These are phyloP conservation scores for Lycophotia porphyrea DNA, from an alignment of 2,888 invertebrate species.

Conservation along the genomic window DNA sequence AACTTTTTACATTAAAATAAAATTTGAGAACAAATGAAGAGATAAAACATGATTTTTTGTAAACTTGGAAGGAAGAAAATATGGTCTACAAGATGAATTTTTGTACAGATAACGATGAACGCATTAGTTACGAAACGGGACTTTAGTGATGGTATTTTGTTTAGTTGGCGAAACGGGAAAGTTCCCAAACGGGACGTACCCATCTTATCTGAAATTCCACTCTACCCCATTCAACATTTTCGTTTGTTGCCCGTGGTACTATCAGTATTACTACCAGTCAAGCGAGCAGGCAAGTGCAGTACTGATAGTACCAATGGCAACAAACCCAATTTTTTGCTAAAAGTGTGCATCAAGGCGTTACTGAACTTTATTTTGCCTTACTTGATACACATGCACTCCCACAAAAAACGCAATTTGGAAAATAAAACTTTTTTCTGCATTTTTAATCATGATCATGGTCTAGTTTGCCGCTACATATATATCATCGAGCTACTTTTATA, in stretches of 20 bases:
- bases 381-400: neutral
- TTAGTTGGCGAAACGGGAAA: no score
- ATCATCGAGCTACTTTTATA: conserved; percentile 10
- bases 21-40: no score
- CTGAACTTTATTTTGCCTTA: neutral
- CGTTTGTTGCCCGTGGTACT: no score
- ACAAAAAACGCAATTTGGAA: neutral
- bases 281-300: no score
- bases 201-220: neutral
- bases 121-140: no score
- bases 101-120: neutral
- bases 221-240: neutral
- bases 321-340: neutral
- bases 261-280: no score
- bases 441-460: neutral
- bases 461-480: neutral
- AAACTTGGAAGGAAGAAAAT: neutral
- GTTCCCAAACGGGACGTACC: no score
- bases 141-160: no score
- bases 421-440: neutral
- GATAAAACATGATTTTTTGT: no score
- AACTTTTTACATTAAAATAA: no score
- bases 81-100: neutral
- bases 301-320: no score
- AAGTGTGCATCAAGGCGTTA: neutral